phyloP scores from a whole-genome alignment of 2,113 vertebrate genomes.

The Ceyx cyanopectus region DNA sequence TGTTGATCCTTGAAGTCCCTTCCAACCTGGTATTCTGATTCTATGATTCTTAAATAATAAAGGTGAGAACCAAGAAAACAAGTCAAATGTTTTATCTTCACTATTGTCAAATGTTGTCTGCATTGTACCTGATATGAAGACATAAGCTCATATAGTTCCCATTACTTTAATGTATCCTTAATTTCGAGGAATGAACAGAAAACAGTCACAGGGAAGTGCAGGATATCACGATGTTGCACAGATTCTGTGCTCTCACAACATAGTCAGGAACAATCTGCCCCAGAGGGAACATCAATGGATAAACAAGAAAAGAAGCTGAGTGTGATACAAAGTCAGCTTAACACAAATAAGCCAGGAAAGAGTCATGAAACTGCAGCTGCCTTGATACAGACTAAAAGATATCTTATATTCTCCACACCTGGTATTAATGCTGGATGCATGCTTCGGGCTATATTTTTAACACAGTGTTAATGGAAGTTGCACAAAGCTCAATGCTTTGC shows the following conservation, averaged over 20 bases:
- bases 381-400: slow-evolving; percentile 20
- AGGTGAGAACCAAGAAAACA: background rate
- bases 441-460: slow-evolving; percentile 41
- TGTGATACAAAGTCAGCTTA: background rate
- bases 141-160: background rate
- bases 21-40: background rate
- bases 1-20: background rate
- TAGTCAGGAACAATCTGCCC: background rate
- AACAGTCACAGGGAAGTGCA: background rate
- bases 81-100: background rate
- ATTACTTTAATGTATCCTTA: background rate
- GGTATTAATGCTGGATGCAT: slow-evolving; percentile 32
- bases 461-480: background rate
- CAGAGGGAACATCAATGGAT: background rate
- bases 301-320: background rate
- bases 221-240: background rate
- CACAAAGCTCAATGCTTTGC: slow-evolving; percentile 6
- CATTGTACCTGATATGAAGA: background rate
- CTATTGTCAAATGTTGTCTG: background rate
- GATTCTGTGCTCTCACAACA: background rate
- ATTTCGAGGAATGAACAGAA: background rate
- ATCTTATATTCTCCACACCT: background rate
- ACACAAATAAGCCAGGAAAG: background rate
- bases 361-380: slow-evolving; percentile 1
- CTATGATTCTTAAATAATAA: background rate